These are phyloP conservation scores for Rhodinocichla rosea DNA, from an alignment of 2,113 vertebrate genomes.

Conservation along the genomic window DNA sequence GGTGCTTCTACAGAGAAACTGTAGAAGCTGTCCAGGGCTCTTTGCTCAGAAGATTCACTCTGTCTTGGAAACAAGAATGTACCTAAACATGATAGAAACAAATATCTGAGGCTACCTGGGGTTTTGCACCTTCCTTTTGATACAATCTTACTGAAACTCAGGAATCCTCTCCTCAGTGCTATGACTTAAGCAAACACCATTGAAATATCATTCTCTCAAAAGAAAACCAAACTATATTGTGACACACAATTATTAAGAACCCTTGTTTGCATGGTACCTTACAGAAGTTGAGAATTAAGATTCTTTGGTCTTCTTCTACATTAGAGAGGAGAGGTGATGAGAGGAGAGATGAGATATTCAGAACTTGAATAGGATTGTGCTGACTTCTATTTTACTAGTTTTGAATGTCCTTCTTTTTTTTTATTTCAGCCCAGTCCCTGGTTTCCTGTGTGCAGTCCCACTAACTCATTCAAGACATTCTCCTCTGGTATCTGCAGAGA, in stretches of 20 bases:
- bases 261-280: not conserved
- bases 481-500: not conserved
- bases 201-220: not conserved
- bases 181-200: not conserved
- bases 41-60: not conserved
- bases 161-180: not conserved
- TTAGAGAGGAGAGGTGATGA: not conserved
- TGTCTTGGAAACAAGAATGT: not conserved
- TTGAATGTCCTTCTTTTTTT: not conserved
- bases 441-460: not conserved
- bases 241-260: not conserved
- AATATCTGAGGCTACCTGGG: not conserved
- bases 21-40: not conserved
- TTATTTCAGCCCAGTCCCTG: not conserved
- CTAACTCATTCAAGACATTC: not conserved
- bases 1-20: not conserved
- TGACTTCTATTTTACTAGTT: not conserved
- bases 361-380: not conserved
- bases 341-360: not conserved
- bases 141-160: not conserved
- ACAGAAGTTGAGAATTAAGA: not conserved
- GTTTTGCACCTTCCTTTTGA: not conserved
- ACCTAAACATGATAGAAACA: not conserved
- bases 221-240: not conserved
- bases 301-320: not conserved